Evolutionary conservation across 1,140 invertebrate genomes (phyloP).

Genomic region (Lucilia cuprina): DNA sequence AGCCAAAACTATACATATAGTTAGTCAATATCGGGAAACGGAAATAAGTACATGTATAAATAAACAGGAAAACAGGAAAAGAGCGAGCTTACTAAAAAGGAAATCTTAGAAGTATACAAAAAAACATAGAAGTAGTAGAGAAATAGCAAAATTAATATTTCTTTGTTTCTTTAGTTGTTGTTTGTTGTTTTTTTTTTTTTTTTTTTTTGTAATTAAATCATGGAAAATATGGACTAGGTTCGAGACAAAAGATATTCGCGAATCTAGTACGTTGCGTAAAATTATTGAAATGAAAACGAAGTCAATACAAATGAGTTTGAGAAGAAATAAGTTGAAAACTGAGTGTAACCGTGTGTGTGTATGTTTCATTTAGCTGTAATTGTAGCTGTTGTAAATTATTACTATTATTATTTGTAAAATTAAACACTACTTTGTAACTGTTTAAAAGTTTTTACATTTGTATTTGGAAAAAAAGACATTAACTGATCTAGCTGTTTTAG

Average conservation of each 20-base stretch:
- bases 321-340: constrained; percentile 19
- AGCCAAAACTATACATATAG: not conserved
- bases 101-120: no score
- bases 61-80: constrained; percentile 9
- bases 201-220: not conserved
- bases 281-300: constrained; percentile 11
- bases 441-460: not conserved
- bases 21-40: not conserved
- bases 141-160: not conserved
- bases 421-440: not conserved
- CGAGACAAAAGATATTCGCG: constrained; percentile 39
- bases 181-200: not conserved
- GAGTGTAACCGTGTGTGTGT: not conserved
- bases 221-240: constrained; percentile 37
- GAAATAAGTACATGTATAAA: not conserved
- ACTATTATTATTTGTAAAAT: not conserved
- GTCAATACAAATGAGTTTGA: constrained; percentile 16
- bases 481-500: not conserved
- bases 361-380: no score
- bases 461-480: not conserved
- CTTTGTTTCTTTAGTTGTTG: not conserved
- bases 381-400: no score
- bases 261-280: constrained; percentile 36
- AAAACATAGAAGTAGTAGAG: not conserved
- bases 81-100: constrained; percentile 14